Evolutionary conservation across 2,888 invertebrate genomes (phyloP).

Genomic region (Agrotis puta): DNA sequence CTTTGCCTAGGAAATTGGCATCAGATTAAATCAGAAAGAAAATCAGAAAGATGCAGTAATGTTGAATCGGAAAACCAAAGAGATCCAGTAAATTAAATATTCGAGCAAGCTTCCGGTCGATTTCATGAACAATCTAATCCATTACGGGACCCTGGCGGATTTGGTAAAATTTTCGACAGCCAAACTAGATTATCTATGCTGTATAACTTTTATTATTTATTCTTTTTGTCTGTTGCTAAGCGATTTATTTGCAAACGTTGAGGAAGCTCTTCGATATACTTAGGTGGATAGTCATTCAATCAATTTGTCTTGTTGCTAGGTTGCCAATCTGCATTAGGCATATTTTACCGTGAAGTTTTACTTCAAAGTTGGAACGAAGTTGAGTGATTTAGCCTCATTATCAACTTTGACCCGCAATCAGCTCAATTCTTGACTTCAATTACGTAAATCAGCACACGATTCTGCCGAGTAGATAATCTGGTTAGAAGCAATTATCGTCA

Average conservation of each 20-base stretch:
- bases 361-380: slow-evolving; percentile 28
- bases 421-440: slow-evolving; percentile 57
- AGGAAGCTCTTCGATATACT: slow-evolving; percentile 58
- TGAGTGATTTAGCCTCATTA: slow-evolving; percentile 42
- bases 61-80: slow-evolving; percentile 31
- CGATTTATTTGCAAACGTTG: slow-evolving; percentile 63
- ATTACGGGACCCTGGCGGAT: slow-evolving; percentile 60
- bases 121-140: slow-evolving; percentile 66
- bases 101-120: slow-evolving; percentile 47
- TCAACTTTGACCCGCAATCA: slow-evolving; percentile 62
- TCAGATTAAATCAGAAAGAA: slow-evolving; percentile 28
- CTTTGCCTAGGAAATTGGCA: slow-evolving; percentile 23
- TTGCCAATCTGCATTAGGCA: slow-evolving; percentile 53
- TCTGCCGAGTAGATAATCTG: slow-evolving; percentile 57
- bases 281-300: slow-evolving; percentile 56
- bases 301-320: slow-evolving; percentile 54
- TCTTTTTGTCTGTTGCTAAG: slow-evolving; percentile 60
- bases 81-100: slow-evolving; percentile 38
- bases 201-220: slow-evolving; percentile 62
- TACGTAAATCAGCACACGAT: slow-evolving; percentile 60
- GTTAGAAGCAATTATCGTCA: slow-evolving; percentile 61
- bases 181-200: slow-evolving; percentile 69
- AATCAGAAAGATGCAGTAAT: slow-evolving; percentile 25
- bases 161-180: slow-evolving; percentile 62
- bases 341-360: slow-evolving; percentile 46